A percentile compares a stretch with the other conserved stretches of the same genome.
Evolutionary conservation across 1,140 invertebrate species (phyloP).

Genomic region (Drosophila bocki): DNA sequence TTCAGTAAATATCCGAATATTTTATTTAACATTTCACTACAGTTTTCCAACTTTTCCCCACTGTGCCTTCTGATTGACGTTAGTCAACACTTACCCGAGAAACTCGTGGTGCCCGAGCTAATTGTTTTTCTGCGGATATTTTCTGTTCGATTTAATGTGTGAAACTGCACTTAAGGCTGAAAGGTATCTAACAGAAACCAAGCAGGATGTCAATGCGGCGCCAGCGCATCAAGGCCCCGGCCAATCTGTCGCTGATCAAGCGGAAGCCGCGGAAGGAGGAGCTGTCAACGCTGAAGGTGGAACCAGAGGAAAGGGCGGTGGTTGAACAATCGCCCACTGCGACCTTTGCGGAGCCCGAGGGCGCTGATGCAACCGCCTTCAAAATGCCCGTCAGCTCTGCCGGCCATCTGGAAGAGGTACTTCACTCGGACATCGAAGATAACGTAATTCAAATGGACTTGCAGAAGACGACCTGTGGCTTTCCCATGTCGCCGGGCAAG

Average conservation of each 20-base stretch:
- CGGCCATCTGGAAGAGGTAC: conserved; percentile 60
- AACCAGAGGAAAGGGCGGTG: conserved; percentile 18
- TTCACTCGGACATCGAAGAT: conserved; percentile 76
- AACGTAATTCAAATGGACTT: conserved; percentile 80
- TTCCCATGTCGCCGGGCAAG: conserved; percentile 74
- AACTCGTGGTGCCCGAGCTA: conserved; percentile 43
- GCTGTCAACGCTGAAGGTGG: conserved; percentile 10
- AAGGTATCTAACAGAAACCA: conserved; percentile 27
- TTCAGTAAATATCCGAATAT: neutral
- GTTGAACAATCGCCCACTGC: conserved; percentile 5
- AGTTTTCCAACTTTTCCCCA: neutral
- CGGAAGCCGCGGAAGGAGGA: conserved; percentile 72
- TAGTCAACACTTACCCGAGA: conserved; percentile 32
- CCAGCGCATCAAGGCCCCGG: conserved; percentile 86
- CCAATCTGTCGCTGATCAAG: conserved; percentile 78
- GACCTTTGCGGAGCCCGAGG: conserved; percentile 36
- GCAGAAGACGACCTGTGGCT: conserved; percentile 62
- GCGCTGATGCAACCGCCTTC: conserved; percentile 57
- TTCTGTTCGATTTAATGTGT: conserved; percentile 54
- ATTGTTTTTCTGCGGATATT: conserved; percentile 29
- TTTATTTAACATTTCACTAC: neutral
- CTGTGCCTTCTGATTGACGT: conserved; percentile 3
- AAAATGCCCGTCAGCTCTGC: conserved; percentile 64
- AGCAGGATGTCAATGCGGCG: conserved; percentile 84
- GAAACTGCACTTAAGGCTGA: conserved; percentile 23